phyloP scores from a whole-genome alignment of 2,113 vertebrate species.

The Protomyctophum bolini region DNA sequence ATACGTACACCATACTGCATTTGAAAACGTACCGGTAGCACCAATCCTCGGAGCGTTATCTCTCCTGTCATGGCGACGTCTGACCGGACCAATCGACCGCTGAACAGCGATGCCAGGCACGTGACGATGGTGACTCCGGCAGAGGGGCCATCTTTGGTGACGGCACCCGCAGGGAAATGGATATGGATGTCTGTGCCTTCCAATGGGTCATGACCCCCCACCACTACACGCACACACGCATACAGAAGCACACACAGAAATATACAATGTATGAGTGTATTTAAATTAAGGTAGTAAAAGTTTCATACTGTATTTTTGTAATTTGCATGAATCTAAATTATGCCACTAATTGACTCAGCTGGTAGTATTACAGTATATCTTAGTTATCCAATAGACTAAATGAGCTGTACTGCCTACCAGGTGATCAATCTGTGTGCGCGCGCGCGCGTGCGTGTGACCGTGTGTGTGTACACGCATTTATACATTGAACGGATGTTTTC shows the following conservation, averaged over 20 bases:
- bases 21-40: slow-evolving; percentile 88
- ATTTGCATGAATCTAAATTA: no score
- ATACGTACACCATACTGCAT: background rate
- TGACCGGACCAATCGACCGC: slow-evolving; percentile 90
- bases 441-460: no score
- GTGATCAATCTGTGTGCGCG: background rate
- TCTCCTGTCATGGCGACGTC: slow-evolving; percentile 98
- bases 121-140: slow-evolving; percentile 98
- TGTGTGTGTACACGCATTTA: no score
- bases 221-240: slow-evolving; percentile 79
- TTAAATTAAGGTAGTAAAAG: background rate
- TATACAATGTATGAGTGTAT: background rate
- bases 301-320: no score
- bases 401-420: no score
- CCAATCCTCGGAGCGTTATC: slow-evolving; percentile 95
- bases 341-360: no score
- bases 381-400: no score
- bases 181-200: slow-evolving; percentile 99
- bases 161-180: slow-evolving; percentile 98
- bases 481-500: no score
- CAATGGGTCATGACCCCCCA: slow-evolving; percentile 91
- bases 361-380: no score
- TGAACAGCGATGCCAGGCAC: slow-evolving; percentile 95
- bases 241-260: background rate
- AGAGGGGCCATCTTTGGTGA: slow-evolving; percentile 98